A percentile compares a stretch with the other conserved stretches of the same genome.
Evolutionary conservation across 2,797 vertebrate genomes (phyloP).

Genomic region (Hoplostethus mediterraneus): DNA sequence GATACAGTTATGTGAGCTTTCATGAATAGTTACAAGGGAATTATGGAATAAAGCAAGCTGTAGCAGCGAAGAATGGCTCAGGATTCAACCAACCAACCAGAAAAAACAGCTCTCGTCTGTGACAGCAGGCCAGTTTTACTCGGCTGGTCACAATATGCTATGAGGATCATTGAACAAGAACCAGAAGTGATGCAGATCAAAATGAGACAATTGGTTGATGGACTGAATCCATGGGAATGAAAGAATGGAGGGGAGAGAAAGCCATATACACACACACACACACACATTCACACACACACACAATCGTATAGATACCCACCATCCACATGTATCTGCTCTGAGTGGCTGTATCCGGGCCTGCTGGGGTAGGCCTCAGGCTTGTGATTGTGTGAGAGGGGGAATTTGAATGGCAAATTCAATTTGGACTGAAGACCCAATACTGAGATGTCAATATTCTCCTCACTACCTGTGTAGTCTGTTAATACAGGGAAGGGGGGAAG

Average conservation of each 20-base stretch:
- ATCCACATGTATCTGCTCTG: slow-evolving; percentile 87
- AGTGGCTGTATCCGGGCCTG: slow-evolving; percentile 87
- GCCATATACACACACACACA: slow-evolving; percentile 47
- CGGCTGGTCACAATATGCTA: neutral
- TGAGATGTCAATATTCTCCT: slow-evolving; percentile 90
- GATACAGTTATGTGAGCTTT: neutral
- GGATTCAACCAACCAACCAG: slow-evolving; percentile 69
- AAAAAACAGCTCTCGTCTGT: neutral
- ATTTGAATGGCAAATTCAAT: slow-evolving; percentile 87
- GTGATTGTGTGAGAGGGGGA: slow-evolving; percentile 86
- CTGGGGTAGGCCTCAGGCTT: slow-evolving; percentile 81
- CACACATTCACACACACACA: slow-evolving; percentile 39
- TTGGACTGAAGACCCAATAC: slow-evolving; percentile 88
- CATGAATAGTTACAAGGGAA: slow-evolving; percentile 1
- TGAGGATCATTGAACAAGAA: neutral
- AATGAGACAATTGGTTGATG: slow-evolving; percentile 38
- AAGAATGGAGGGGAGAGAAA: slow-evolving; percentile 54
- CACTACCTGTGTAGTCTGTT: slow-evolving; percentile 90
- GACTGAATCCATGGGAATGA: slow-evolving; percentile 68
- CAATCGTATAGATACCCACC: slow-evolving; percentile 85
- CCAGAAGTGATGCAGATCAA: slow-evolving; percentile 4
- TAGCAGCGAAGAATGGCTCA: slow-evolving; percentile 57
- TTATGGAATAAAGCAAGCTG: slow-evolving; percentile 65
- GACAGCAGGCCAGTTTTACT: neutral
- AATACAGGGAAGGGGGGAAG: slow-evolving; percentile 78